phyloP scores from a whole-genome alignment of 2,113 vertebrate genomes.

The Struthidea cinerea region DNA sequence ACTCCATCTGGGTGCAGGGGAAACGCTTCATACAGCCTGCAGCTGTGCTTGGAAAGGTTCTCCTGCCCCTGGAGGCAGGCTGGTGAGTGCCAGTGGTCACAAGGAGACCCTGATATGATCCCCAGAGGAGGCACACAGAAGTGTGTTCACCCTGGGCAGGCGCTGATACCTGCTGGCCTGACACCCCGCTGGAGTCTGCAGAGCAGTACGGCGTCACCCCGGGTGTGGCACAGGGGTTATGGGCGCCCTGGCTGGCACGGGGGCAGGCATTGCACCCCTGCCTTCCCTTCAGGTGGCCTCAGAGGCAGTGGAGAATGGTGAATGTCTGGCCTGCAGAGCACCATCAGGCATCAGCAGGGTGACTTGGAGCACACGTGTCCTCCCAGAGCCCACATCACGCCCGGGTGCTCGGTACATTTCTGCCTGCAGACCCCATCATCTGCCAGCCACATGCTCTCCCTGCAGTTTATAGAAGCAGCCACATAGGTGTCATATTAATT shows the following conservation, averaged over 20 bases:
- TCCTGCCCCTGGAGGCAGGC: background rate
- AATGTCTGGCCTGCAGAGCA: background rate
- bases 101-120: background rate
- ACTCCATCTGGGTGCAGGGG: background rate
- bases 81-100: background rate
- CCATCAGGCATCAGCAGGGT: background rate
- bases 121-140: background rate
- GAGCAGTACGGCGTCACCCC: background rate
- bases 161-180: too few relatives aligned
- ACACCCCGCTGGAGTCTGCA: background rate
- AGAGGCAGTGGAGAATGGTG: background rate
- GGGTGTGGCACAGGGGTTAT: background rate
- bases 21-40: background rate
- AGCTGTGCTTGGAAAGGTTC: background rate
- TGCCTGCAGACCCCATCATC: background rate
- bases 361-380: fast-evolving
- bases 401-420: background rate
- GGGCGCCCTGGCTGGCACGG: fast-evolving
- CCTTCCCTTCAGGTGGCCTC: background rate
- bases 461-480: background rate
- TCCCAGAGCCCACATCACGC: background rate
- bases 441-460: background rate
- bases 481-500: constrained; percentile 9
- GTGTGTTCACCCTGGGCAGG: background rate
- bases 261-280: background rate